Percentiles rank a stretch among this genome's conserved stretches.
Evolutionary conservation across 2,888 invertebrate genomes (phyloP).

Genomic region (Fragum sueziense): DNA sequence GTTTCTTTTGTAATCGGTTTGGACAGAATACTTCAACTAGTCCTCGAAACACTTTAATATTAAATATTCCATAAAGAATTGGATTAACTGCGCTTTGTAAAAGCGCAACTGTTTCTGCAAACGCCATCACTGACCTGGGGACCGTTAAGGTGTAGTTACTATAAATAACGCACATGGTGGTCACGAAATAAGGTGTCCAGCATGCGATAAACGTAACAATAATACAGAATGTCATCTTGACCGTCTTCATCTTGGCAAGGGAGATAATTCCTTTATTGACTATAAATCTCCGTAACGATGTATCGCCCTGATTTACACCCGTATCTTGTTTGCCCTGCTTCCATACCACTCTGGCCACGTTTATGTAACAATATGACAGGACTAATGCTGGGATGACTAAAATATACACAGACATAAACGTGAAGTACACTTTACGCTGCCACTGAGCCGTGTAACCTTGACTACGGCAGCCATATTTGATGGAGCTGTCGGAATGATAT

Average conservation of each 20-base stretch:
- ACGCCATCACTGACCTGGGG: conserved; percentile 79
- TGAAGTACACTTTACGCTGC: conserved; percentile 83
- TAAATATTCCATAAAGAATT: conserved; percentile 83
- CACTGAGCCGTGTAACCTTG: conserved; percentile 82
- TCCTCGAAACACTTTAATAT: conserved; percentile 76
- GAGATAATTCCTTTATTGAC: conserved; percentile 80
- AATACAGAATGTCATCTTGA: conserved; percentile 83
- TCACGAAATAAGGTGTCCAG: conserved; percentile 83
- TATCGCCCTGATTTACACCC: conserved; percentile 40
- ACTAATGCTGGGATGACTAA: conserved; percentile 82
- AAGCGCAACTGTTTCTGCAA: conserved; percentile 81
- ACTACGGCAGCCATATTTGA: conserved; percentile 78
- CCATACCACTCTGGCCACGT: conserved; percentile 82
- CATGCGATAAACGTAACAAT: conserved; percentile 82
- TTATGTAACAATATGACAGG: conserved; percentile 83
- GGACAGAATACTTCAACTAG: conserved; percentile 73
- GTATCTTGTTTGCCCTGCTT: conserved; percentile 74
- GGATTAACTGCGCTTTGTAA: conserved; percentile 83
- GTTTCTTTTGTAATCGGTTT: conserved; percentile 37
- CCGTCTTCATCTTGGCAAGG: conserved; percentile 82
- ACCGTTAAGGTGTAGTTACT: conserved; percentile 77
- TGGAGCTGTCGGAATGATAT: conserved; percentile 76
- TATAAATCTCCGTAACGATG: conserved; percentile 58
- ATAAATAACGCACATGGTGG: conserved; percentile 82
- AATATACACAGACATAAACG: conserved; percentile 82